Percentiles rank a stretch among this genome's conserved stretches.
phyloP scores from a whole-genome alignment of 2,888 invertebrate species.

The Thereva unica region DNA sequence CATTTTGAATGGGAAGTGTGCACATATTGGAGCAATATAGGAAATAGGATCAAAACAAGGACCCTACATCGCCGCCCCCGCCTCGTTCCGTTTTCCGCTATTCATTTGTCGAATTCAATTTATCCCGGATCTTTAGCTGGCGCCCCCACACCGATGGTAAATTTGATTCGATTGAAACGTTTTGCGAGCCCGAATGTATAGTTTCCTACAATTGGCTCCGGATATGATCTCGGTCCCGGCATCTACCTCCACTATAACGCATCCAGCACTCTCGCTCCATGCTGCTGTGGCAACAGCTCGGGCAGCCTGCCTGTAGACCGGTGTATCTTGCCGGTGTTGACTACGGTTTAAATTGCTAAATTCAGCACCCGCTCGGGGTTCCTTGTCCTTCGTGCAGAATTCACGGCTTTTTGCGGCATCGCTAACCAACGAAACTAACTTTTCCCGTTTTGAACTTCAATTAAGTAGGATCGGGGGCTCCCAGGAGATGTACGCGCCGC shows the following conservation, averaged over 20 bases:
- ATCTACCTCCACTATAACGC: conserved; percentile 18
- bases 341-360: conserved; percentile 2
- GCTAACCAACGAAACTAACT: conserved; percentile 5
- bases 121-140: conserved; percentile 22
- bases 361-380: not conserved
- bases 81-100: not conserved
- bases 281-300: conserved; percentile 13
- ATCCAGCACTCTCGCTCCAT: not conserved
- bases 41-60: conserved; percentile 4
- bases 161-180: conserved; percentile 28
- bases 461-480: conserved; percentile 2
- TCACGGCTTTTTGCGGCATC: not conserved
- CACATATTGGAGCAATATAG: conserved; percentile 1
- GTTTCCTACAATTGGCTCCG: conserved; percentile 14
- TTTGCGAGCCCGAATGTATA: conserved; percentile 13
- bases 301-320: no score
- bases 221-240: conserved; percentile 12
- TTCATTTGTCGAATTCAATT: conserved; percentile 33
- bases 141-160: not conserved
- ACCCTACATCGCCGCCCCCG: not conserved
- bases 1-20: conserved; percentile 16
- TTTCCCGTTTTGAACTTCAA: not conserved
- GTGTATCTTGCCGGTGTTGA: not conserved
- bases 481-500: not conserved
- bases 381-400: no score